Evolutionary conservation across 2,113 vertebrate species (phyloP).

Genomic region (Python bivittatus): DNA sequence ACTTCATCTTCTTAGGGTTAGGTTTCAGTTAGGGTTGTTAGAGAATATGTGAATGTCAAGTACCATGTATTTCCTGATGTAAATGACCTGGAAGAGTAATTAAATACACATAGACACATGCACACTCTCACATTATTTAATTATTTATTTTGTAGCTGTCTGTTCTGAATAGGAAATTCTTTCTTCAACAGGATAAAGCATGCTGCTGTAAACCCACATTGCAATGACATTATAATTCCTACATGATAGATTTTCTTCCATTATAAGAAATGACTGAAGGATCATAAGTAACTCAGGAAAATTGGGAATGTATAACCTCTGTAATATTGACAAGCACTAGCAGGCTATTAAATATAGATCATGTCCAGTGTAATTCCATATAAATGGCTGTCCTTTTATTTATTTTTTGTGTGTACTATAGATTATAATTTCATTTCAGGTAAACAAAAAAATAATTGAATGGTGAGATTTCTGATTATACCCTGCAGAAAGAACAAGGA

Average conservation of each 20-base stretch:
- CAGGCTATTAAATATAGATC: background rate
- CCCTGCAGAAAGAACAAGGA: background rate
- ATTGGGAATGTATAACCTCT: constrained; percentile 16
- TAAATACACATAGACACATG: background rate
- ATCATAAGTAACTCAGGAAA: constrained; percentile 3
- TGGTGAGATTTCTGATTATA: background rate
- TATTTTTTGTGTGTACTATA: background rate
- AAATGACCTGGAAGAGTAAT: background rate
- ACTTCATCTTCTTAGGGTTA: background rate
- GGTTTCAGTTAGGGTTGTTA: background rate
- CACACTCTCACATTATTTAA: background rate
- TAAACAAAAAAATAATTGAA: background rate
- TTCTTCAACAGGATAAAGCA: background rate
- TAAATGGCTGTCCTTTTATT: background rate
- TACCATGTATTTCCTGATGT: background rate
- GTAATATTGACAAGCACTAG: constrained; percentile 4
- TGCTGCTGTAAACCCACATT: constrained; percentile 20
- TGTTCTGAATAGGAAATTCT: constrained; percentile 5
- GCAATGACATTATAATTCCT: background rate
- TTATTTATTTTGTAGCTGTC: constrained; percentile 10
- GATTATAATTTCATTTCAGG: background rate
- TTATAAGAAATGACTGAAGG: background rate
- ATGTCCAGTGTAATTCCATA: background rate
- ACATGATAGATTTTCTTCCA: background rate
- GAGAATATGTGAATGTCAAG: background rate